Conservation (phyloP, 1,140 invertebrate species). For the Cherax quadricarinatus region DNA sequence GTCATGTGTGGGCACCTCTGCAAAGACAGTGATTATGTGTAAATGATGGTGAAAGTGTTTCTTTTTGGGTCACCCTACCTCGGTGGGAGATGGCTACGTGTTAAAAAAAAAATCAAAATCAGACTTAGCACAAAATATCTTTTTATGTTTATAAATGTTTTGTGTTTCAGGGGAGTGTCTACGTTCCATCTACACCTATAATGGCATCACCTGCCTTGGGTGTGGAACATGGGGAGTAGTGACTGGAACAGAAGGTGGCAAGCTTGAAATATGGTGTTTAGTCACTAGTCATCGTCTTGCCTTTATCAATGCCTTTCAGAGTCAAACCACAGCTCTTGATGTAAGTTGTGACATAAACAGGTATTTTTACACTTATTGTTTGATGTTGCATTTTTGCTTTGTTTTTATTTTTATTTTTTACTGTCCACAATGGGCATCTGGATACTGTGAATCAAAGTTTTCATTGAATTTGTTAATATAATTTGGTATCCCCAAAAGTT, state of each 20-base stretch:
- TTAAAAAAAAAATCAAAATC: not conserved
- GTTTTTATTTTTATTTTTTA: not conserved
- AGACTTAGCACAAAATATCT: not conserved
- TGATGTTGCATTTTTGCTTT: not conserved
- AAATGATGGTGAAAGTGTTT: too few species aligned
- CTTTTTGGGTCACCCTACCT: too few species aligned
- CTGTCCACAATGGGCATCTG: not conserved
- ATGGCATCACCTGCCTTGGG: conserved; percentile 43
- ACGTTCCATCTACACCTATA: conserved; percentile 52
- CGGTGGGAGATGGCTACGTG: too few species aligned
- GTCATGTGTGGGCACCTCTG: too few species aligned
- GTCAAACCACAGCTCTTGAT: conserved; percentile 28
- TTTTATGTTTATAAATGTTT: not conserved
- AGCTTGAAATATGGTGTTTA: conserved; percentile 42
- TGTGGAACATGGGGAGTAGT: conserved; percentile 51
- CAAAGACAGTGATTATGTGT: too few species aligned
- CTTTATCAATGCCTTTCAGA: conserved; percentile 49
- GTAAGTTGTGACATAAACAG: conserved; percentile 14
- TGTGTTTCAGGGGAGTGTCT: conserved; percentile 32
- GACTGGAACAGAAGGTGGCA: conserved; percentile 52
- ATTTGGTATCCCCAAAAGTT: not conserved
- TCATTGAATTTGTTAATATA: not conserved
- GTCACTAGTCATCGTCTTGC: conserved; percentile 6
- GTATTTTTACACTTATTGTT: not conserved
- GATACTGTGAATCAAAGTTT: not conserved